phyloP scores from a whole-genome alignment of 2,888 invertebrate genomes.

The Heliconius charithonia region DNA sequence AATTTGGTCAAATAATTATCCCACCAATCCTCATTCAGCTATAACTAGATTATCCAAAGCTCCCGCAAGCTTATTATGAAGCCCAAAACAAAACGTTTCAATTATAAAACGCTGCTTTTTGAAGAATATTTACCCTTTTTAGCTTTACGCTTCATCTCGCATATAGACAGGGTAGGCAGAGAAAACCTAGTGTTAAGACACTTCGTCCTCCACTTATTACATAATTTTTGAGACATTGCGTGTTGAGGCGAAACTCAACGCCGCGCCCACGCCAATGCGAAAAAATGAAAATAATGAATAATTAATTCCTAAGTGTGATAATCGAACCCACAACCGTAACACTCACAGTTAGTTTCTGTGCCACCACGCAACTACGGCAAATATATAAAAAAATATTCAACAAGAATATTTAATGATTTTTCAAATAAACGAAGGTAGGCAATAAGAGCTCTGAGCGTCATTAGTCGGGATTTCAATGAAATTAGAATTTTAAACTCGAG shows the following conservation, averaged over 20 bases:
- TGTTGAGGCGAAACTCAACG: background rate
- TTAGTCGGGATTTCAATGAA: slow-evolving; percentile 63
- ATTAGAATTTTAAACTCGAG: slow-evolving; percentile 74
- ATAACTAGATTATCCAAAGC: slow-evolving; percentile 10
- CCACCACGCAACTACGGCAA: background rate
- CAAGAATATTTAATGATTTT: slow-evolving; percentile 25
- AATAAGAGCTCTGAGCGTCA: slow-evolving; percentile 48
- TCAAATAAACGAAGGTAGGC: slow-evolving; percentile 29
- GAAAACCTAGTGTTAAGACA: background rate
- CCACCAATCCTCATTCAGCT: slow-evolving; percentile 3
- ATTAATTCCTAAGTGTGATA: background rate
- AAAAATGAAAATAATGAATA: background rate
- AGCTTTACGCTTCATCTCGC: background rate
- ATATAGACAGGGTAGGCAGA: background rate
- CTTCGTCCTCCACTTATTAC: no score
- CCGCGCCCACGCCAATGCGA: background rate
- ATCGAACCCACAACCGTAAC: no score
- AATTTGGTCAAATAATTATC: slow-evolving; percentile 18
- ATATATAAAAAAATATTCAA: slow-evolving; percentile 4
- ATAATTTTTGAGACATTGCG: background rate
- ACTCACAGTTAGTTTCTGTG: no score
- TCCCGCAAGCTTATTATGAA: slow-evolving; percentile 17
- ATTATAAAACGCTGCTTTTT: background rate
- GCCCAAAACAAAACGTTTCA: slow-evolving; percentile 3
- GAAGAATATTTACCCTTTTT: slow-evolving; percentile 1